Base-by-base conservation (phyloP, 2,113 vertebrate genomes). In the Gavia stellata region DNA sequence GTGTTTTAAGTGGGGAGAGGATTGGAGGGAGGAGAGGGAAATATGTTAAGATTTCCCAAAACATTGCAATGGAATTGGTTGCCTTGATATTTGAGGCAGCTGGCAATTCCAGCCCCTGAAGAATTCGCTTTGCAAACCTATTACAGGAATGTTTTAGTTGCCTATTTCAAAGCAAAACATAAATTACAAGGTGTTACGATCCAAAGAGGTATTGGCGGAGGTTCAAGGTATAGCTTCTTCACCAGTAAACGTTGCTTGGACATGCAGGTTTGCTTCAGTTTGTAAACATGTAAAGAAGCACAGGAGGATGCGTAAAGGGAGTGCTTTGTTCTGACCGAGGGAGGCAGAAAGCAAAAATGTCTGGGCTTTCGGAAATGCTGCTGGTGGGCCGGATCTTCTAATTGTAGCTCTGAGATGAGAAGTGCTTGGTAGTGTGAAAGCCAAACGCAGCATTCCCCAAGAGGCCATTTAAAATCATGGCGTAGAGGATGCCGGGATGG, bases 391-490 rank as follows among this genome's bases (percentile, higher is more conserved):
- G 24, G 47, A 3, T 2, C 42, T 18, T 23, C 19, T 29, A 0
- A 3, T 0, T 7, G 10, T 29, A 19, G 73, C 29, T 28, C 49
- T 24, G 88, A 2, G 5, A 0, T 2, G 47, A 52, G 62, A 4
- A 25, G 34, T 0, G 28, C 38, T 10, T 7, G 23, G 42, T 17
- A 12, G 15, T 0, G 19, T 36, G 68, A 72, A 16, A 47, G 65
- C 49, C 19, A 13, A n/a, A 20, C 2, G 1, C 67, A 17, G 44
- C 29, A 0, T 18, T 49, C 78, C 73, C 10, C 31, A 4, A 6
- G 3, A 1, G 12, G 26, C 45, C 20, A 0, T 4, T 19, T 1
- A 0, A 38, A 12, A 4, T 8, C 23, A 0, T 0, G 3, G 31
- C 0, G 5, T 2, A 19, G 61, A 28, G 16, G 78, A 16, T 29